Evolutionary conservation across 2,888 invertebrate genomes (phyloP).

Genomic region (Chrysolina oricalcia): DNA sequence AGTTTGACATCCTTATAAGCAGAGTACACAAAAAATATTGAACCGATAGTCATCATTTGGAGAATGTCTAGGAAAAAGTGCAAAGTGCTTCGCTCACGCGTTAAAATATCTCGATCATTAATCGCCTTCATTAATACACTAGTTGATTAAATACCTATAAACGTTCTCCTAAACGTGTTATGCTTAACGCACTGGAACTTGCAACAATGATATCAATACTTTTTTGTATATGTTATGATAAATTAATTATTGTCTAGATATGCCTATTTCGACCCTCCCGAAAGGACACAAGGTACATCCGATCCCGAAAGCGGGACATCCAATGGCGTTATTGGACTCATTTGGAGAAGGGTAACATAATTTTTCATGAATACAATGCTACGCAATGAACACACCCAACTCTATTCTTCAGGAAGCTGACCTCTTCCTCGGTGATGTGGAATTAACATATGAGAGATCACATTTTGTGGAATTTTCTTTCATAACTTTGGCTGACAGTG

Average conservation of each 20-base stretch:
- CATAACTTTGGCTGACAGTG: constrained; percentile 83
- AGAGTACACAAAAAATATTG: too few species aligned
- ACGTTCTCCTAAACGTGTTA: too few species aligned
- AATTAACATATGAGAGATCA: constrained; percentile 82
- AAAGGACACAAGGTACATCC: constrained; percentile 80
- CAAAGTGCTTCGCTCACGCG: too few species aligned
- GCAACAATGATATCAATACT: too few species aligned
- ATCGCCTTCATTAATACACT: too few species aligned
- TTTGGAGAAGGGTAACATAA: constrained; percentile 78
- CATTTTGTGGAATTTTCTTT: constrained; percentile 85
- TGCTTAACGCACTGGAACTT: too few species aligned
- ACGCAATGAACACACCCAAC: not conserved
- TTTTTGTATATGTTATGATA: too few species aligned
- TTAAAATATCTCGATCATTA: too few species aligned
- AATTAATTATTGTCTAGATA: constrained; percentile 70
- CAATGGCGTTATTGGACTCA: constrained; percentile 82
- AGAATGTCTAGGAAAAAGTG: too few species aligned
- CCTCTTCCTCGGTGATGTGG: constrained; percentile 84
- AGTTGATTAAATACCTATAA: too few species aligned
- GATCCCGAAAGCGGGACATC: constrained; percentile 79
- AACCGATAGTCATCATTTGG: too few species aligned
- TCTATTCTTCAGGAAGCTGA: constrained; percentile 76
- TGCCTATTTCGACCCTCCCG: constrained; percentile 82
- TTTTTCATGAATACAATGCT: not conserved
- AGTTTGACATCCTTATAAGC: too few species aligned